A percentile compares a stretch with the other conserved stretches of the same genome.
phyloP scores from a whole-genome alignment of 2,797 vertebrate species.

The Macropus fuliginosus region DNA sequence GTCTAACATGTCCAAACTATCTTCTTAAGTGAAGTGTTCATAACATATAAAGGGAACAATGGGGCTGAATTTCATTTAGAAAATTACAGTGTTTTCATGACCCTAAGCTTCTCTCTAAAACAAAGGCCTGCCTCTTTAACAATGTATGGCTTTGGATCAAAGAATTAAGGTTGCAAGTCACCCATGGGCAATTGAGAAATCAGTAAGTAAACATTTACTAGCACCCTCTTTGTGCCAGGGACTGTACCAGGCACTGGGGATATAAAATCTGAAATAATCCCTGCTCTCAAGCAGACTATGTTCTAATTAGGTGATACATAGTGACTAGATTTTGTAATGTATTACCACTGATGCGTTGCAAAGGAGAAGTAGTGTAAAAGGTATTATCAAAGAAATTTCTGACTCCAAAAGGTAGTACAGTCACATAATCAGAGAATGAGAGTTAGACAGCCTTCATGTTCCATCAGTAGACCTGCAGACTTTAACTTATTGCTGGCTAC shows the following conservation, averaged over 20 bases:
- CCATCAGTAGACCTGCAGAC: not conserved
- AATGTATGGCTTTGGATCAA: not conserved
- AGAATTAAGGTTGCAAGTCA: not conserved
- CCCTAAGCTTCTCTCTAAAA: not conserved
- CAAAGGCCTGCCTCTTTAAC: not conserved
- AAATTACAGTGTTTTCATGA: not conserved
- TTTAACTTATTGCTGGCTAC: not conserved
- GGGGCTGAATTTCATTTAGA: not conserved
- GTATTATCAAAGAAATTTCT: not conserved
- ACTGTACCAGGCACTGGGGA: not conserved
- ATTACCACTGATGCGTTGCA: not conserved
- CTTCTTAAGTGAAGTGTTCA: not conserved
- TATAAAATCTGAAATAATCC: not conserved
- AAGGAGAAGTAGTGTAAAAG: not conserved
- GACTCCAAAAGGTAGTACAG: not conserved
- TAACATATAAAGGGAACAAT: not conserved
- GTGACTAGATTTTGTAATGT: not conserved
- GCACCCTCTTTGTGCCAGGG: not conserved
- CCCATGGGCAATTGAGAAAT: not conserved
- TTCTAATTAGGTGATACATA: not conserved
- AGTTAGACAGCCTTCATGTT: not conserved
- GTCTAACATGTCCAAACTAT: not conserved
- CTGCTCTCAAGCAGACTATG: not conserved
- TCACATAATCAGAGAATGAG: not conserved
- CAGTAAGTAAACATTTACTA: not conserved